Evolutionary conservation across 2,888 invertebrate genomes (phyloP).

Genomic region (Scotopteryx bipunctaria): DNA sequence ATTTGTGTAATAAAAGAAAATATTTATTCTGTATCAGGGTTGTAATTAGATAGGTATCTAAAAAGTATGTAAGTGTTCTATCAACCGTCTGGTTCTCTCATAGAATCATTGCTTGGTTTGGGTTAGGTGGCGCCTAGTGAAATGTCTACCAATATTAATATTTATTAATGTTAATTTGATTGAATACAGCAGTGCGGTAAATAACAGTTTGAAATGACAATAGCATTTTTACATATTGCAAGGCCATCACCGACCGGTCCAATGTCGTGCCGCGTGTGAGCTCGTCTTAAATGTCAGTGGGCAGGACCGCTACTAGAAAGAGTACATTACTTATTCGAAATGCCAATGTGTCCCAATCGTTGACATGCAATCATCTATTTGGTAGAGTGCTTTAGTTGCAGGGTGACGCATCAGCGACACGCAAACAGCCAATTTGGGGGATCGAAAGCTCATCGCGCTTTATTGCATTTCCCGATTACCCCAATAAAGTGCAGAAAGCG

Average conservation of each 20-base stretch:
- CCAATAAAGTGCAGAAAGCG: slow-evolving; percentile 32
- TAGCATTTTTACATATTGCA: slow-evolving; percentile 53
- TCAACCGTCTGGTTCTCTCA: too few species aligned
- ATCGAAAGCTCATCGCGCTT: slow-evolving; percentile 16
- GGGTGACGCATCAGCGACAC: slow-evolving; percentile 29
- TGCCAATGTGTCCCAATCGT: slow-evolving; percentile 47
- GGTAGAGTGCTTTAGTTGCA: slow-evolving; percentile 29
- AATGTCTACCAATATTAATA: too few species aligned
- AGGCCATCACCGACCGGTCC: slow-evolving; percentile 60
- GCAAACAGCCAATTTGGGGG: slow-evolving; percentile 31
- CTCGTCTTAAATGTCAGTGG: slow-evolving; percentile 70
- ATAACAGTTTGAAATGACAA: slow-evolving; percentile 55
- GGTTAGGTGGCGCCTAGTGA: too few species aligned
- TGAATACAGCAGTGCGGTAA: slow-evolving; percentile 46
- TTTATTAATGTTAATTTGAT: slow-evolving; percentile 55
- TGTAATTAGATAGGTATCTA: too few species aligned
- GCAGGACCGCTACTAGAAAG: slow-evolving; percentile 52
- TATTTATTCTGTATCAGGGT: too few species aligned
- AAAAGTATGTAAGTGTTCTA: too few species aligned
- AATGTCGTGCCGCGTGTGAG: slow-evolving; percentile 59
- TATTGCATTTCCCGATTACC: slow-evolving; percentile 16
- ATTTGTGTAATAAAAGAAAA: too few species aligned
- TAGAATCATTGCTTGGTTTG: too few species aligned
- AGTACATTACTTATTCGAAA: slow-evolving; percentile 48
- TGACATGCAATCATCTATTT: slow-evolving; percentile 42